Evolutionary conservation across 2,888 invertebrate genomes (phyloP), one percentile per base, ranked within the genome.

Genomic region (Drosophila tanythrix): DNA sequence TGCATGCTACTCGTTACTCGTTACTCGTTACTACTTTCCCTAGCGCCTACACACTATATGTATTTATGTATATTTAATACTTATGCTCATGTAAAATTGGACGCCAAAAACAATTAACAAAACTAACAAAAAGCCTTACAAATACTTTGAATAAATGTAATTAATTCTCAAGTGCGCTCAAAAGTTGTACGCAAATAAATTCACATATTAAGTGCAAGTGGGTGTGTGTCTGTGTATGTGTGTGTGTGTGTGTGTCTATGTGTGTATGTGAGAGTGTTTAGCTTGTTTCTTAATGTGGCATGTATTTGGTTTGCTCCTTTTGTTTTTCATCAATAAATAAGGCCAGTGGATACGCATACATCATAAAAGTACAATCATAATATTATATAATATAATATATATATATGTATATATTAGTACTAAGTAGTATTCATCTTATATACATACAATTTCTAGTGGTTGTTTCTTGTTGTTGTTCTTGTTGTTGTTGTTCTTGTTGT

Each of bases 291-390:
- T 52, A 46, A 27, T 75, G 63, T 60, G 38, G 70, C 62, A 25
- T 58, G 55, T 27, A 27, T 70, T 64, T 68, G 57, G 61, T 79
- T 83, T 70, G 68, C 63, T 76, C 51, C 68, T 73, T 70, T 70
- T 71, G 64, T 64, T 80, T 79, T 76, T 68, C 46, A 43, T 79
- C 72, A 76, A 84, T 89, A 91, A 92, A 92, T 92, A 92, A 92
- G 92, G 92, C 92, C 92, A 89, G 92, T 91, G 91, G 91, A 92
- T 91, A 91, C 89, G 90, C 87, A 89, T 85, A 89, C 89, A 90
- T 89, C 90, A 91, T 89, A 88, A 83, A 90, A 91, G 88, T 91
- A 87, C 91, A 91, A 82, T 87, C 57, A 70, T 80, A 74, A 72
- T 67, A 68, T 73, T 63, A 55, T 35, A 5, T 25, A 51, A 3